phyloP scores from a whole-genome alignment of 2,797 vertebrate genomes.

The Microchirus variegatus region DNA sequence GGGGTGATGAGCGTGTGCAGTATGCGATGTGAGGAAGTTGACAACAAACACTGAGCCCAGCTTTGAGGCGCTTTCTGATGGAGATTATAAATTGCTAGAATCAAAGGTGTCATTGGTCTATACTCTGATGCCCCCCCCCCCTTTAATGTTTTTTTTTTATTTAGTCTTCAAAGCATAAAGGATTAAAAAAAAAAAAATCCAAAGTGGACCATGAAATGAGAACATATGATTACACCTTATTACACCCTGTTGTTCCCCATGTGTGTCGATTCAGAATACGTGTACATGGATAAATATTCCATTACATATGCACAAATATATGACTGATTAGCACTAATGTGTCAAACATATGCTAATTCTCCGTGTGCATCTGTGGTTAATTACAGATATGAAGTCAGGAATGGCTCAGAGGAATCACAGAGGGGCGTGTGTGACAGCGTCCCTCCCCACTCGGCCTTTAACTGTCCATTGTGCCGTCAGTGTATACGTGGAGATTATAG shows the following conservation, averaged over 20 bases:
- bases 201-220: slow-evolving; percentile 49
- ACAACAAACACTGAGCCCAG: slow-evolving; percentile 30
- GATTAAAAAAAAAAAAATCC: slow-evolving; percentile 17
- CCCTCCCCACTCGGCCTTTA: slow-evolving; percentile 43
- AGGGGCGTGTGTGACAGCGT: slow-evolving; percentile 68
- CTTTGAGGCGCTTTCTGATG: slow-evolving; percentile 22
- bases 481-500: slow-evolving; percentile 64
- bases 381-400: slow-evolving; percentile 80
- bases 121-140: slow-evolving; percentile 16
- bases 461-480: slow-evolving; percentile 65
- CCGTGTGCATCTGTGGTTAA: slow-evolving; percentile 83
- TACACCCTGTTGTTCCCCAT: slow-evolving; percentile 43
- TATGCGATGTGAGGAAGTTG: slow-evolving; percentile 22
- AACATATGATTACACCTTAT: slow-evolving; percentile 29
- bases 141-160: not conserved
- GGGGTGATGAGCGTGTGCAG: slow-evolving; percentile 32
- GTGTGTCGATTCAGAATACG: slow-evolving; percentile 46
- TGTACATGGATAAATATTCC: slow-evolving; percentile 67
- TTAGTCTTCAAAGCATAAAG: slow-evolving; percentile 36
- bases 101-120: slow-evolving; percentile 25
- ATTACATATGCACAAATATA: slow-evolving; percentile 77
- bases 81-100: slow-evolving; percentile 15
- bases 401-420: slow-evolving; percentile 76
- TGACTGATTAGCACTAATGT: slow-evolving; percentile 78
- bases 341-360: slow-evolving; percentile 84